These are phyloP conservation scores for Aythya baeri DNA, from an alignment of 2,113 vertebrate species.

Conservation along the genomic window DNA sequence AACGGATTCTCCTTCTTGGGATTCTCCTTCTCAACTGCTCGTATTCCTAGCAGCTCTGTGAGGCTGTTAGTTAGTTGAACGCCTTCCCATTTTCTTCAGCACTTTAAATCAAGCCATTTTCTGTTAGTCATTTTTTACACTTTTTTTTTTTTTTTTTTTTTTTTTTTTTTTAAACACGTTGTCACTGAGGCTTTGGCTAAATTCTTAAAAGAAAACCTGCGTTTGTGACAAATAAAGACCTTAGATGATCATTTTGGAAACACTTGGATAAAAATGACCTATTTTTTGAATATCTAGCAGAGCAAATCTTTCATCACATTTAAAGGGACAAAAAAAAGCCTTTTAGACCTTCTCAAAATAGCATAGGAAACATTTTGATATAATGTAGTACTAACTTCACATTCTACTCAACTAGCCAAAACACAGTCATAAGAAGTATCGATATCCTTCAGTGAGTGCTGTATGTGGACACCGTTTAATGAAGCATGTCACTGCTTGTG, in stretches of 20 bases:
- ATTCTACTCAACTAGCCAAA: background rate
- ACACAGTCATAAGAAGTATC: background rate
- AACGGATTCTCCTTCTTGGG: conserved; percentile 13
- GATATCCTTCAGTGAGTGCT: background rate
- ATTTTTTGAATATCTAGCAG: background rate
- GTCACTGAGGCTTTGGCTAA: background rate
- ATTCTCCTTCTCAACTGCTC: conserved; percentile 29
- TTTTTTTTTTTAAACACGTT: background rate
- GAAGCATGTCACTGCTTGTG: background rate
- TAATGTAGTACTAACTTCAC: background rate
- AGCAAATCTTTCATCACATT: background rate
- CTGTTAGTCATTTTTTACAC: conserved; percentile 34
- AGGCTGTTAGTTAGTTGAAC: background rate
- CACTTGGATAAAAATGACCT: background rate
- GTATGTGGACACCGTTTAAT: background rate
- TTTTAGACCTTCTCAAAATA: background rate
- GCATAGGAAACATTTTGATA: background rate
- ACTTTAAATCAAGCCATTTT: conserved; percentile 13
- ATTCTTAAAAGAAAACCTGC: background rate
- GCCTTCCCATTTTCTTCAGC: conserved; percentile 29
- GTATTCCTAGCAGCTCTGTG: background rate
- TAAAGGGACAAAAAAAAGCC: background rate
- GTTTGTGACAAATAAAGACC: background rate
- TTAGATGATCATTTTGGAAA: background rate
- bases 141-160: background rate